Evolutionary conservation across 2,113 vertebrate genomes (phyloP).

Genomic region (Suricata suricatta): DNA sequence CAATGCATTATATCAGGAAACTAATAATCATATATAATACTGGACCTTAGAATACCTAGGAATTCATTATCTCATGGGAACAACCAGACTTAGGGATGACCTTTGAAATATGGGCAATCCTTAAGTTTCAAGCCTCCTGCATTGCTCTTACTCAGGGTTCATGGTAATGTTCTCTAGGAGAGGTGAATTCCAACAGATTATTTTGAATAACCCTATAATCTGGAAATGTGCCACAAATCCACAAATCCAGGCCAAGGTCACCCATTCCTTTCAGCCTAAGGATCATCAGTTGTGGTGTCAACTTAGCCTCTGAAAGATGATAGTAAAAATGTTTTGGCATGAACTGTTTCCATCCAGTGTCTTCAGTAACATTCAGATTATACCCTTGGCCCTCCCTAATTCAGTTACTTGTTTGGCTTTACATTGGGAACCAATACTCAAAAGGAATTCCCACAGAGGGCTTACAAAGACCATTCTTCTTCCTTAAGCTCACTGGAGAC

Average conservation of each 20-base stretch:
- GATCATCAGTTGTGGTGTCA: not conserved
- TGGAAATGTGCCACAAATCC: conserved; percentile 13
- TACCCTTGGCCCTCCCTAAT: conserved; percentile 58
- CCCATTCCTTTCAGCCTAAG: not conserved
- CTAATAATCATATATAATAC: not conserved
- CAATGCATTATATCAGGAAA: not conserved
- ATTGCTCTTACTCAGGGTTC: not conserved
- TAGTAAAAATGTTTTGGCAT: conserved; percentile 25
- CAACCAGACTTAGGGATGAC: not conserved
- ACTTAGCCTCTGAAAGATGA: conserved; percentile 52
- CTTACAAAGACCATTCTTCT: conserved; percentile 47
- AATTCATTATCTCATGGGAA: not conserved
- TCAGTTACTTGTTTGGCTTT: conserved; percentile 61
- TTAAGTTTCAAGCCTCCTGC: not conserved
- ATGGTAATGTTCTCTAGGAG: not conserved
- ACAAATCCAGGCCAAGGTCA: conserved; percentile 38
- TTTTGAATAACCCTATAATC: conserved; percentile 10
- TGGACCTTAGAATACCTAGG: not conserved
- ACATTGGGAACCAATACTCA: conserved; percentile 50
- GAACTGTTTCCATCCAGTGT: not conserved
- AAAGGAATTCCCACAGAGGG: conserved; percentile 53
- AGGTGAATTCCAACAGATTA: not conserved
- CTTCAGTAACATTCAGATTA: conserved; percentile 49
- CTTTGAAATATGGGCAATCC: not conserved
- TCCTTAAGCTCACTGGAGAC: not conserved